Conservation (phyloP, 2,888 invertebrate genomes). For the Orthosia incerta region DNA sequence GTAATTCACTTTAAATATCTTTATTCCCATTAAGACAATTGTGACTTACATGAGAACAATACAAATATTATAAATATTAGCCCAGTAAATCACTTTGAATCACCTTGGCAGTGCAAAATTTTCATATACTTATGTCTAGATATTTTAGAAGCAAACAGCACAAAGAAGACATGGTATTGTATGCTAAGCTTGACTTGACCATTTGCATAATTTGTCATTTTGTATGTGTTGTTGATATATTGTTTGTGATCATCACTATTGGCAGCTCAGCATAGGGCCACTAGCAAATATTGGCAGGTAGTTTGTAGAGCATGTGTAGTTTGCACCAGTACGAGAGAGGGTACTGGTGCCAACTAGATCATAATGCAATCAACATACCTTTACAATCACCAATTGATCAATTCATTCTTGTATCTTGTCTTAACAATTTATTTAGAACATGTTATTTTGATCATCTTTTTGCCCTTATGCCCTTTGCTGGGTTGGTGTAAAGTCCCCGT, state of each 20-base stretch:
- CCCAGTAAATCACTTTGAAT: neutral
- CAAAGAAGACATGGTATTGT: slow-evolving; percentile 56
- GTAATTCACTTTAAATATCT: too few relatives aligned
- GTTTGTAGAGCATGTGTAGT: slow-evolving; percentile 23
- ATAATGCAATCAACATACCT: slow-evolving; percentile 46
- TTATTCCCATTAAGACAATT: too few relatives aligned
- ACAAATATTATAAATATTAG: too few relatives aligned
- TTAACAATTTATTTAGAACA: neutral
- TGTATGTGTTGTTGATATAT: slow-evolving; percentile 47
- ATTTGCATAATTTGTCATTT: slow-evolving; percentile 59
- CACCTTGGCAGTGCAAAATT: slow-evolving; percentile 26
- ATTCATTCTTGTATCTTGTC: slow-evolving; percentile 13
- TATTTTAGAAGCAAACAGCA: slow-evolving; percentile 17
- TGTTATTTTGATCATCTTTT: neutral
- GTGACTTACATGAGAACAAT: too few relatives aligned
- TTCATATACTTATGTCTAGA: slow-evolving; percentile 1
- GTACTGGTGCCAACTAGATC: slow-evolving; percentile 54
- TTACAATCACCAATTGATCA: slow-evolving; percentile 21
- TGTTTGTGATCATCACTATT: slow-evolving; percentile 19
- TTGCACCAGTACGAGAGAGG: too few relatives aligned
- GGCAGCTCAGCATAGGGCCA: slow-evolving; percentile 23
- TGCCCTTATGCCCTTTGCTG: neutral
- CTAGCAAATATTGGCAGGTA: slow-evolving; percentile 40
- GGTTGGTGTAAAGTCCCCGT: neutral
- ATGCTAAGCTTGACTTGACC: slow-evolving; percentile 51